Evolutionary conservation across 2,113 vertebrate species (phyloP).

Genomic region (Oryzias celebensis): DNA sequence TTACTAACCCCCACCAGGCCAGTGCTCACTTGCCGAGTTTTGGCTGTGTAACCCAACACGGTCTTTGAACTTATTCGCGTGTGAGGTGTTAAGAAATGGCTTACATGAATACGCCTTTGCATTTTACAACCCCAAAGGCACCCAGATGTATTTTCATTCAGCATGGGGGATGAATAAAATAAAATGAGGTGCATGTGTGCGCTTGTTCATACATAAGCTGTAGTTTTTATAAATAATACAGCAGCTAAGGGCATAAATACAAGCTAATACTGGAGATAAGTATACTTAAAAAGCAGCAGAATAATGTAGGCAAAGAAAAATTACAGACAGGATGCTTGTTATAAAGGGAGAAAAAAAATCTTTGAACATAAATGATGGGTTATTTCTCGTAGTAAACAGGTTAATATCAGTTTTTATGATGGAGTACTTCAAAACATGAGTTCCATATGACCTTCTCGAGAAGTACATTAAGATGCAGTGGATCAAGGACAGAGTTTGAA

Average conservation of each 20-base stretch:
- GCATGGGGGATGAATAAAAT: slow-evolving; percentile 10
- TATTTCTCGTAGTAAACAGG: no score
- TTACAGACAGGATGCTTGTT: background rate
- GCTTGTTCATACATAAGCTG: background rate
- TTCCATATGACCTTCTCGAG: background rate
- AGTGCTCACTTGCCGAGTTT: slow-evolving; percentile 2
- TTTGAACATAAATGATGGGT: no score
- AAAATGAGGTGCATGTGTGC: slow-evolving; percentile 6
- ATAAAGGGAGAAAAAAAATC: no score
- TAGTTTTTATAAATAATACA: slow-evolving; percentile 55
- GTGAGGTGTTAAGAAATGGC: slow-evolving; percentile 19
- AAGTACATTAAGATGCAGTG: background rate
- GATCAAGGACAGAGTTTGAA: background rate
- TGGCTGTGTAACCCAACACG: slow-evolving; percentile 30
- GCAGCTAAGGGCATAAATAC: slow-evolving; percentile 23
- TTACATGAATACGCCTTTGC: slow-evolving; percentile 38
- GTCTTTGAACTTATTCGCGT: slow-evolving; percentile 47
- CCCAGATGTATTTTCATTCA: slow-evolving; percentile 30
- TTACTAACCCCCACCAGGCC: slow-evolving; percentile 25
- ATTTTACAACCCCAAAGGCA: slow-evolving; percentile 24
- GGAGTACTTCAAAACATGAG: background rate
- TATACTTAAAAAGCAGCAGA: slow-evolving; percentile 7
- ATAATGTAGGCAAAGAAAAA: background rate
- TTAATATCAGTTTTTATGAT: no score
- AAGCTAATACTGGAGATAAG: slow-evolving; percentile 15